These are phyloP conservation scores for Intellagama lesueurii DNA, from an alignment of 2,797 vertebrate species.

Conservation along the genomic window DNA sequence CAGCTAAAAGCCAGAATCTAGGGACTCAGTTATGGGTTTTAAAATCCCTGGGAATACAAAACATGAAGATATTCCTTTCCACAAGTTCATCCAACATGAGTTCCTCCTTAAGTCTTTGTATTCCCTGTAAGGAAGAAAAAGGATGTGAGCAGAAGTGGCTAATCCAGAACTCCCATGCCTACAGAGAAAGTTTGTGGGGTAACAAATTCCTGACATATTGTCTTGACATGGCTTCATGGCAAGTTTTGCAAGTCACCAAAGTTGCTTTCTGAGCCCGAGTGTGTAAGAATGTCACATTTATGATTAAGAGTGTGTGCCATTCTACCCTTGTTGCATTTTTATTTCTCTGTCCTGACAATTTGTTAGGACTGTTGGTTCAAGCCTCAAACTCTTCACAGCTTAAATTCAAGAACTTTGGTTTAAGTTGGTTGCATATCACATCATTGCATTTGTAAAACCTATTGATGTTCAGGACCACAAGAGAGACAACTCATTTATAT, in stretches of 20 bases:
- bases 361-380: background rate
- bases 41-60: too few relatives aligned
- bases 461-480: constrained; percentile 66
- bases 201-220: too few relatives aligned
- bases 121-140: too few relatives aligned
- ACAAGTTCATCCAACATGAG: too few relatives aligned
- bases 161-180: too few relatives aligned
- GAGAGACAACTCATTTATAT: constrained; percentile 63
- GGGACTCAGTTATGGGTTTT: too few relatives aligned
- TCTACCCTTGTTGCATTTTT: background rate
- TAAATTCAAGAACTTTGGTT: background rate
- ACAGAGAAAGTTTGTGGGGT: too few relatives aligned
- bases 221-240: too few relatives aligned
- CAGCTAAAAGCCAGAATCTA: too few relatives aligned
- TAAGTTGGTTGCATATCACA: background rate
- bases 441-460: background rate
- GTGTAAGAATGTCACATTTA: background rate
- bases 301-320: background rate
- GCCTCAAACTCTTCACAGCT: background rate
- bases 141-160: too few relatives aligned
- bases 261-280: background rate
- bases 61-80: too few relatives aligned
- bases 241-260: background rate
- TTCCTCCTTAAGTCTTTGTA: too few relatives aligned
- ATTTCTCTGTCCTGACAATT: background rate